phyloP scores from a whole-genome alignment of 2,797 vertebrate species.

The Danio albolineatus region DNA sequence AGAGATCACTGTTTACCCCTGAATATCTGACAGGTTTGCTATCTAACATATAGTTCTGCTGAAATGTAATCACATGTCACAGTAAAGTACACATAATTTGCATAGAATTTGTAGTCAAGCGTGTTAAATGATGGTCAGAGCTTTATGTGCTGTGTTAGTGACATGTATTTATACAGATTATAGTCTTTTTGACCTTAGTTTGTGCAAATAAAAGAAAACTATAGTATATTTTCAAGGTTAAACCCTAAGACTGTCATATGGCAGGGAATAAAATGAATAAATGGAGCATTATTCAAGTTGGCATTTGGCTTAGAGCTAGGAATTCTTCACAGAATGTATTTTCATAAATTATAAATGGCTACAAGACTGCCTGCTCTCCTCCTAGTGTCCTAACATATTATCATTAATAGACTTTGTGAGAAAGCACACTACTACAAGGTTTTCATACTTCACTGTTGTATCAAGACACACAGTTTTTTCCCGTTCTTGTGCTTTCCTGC shows the following conservation, averaged over 20 bases:
- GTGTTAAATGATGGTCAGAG: background rate
- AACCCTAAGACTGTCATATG: background rate
- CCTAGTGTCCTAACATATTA: too few species aligned
- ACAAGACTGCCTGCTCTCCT: too few species aligned
- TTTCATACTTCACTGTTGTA: too few species aligned
- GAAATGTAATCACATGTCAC: background rate
- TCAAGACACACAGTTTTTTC: too few species aligned
- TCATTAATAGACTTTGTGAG: too few species aligned
- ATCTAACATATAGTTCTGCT: background rate
- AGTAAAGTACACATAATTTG: background rate
- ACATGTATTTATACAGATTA: background rate
- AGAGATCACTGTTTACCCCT: background rate
- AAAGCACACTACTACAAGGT: too few species aligned
- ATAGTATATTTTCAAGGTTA: background rate
- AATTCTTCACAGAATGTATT: too few species aligned
- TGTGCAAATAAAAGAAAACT: background rate
- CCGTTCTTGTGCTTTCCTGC: too few species aligned
- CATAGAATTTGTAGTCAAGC: constrained; percentile 4
- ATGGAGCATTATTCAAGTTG: too few species aligned
- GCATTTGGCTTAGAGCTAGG: too few species aligned
- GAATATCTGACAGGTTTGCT: background rate
- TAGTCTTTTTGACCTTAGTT: constrained; percentile 2
- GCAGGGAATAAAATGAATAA: background rate
- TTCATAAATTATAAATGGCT: too few species aligned
- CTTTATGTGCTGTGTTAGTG: background rate